Evolutionary conservation across 2,888 invertebrate species (phyloP).

Genomic region (Hirtodrosophila cameraria): DNA sequence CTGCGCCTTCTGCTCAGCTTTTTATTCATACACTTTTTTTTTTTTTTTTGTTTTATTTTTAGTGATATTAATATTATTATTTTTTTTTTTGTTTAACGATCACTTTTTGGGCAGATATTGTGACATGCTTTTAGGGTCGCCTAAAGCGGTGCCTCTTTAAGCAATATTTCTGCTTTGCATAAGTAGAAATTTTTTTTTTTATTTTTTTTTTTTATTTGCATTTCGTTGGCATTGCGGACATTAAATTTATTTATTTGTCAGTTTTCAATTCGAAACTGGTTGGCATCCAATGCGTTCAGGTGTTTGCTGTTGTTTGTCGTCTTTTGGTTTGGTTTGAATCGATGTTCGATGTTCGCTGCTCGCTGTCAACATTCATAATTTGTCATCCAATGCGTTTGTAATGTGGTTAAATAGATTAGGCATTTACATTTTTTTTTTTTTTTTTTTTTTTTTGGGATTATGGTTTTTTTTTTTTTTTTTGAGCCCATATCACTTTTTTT

Average conservation of each 20-base stretch:
- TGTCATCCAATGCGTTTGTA: constrained; percentile 73
- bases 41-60: constrained; percentile 22
- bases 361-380: constrained; percentile 63
- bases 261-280: constrained; percentile 65
- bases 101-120: constrained; percentile 62
- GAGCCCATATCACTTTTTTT: constrained; percentile 20
- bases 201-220: constrained; percentile 61
- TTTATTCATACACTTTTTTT: too few relatives aligned
- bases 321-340: constrained; percentile 34
- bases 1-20: constrained; percentile 47
- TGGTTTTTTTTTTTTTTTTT: constrained; percentile 33
- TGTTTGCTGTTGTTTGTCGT: constrained; percentile 71
- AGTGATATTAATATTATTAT: constrained; percentile 5
- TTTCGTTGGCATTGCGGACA: constrained; percentile 73
- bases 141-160: constrained; percentile 62
- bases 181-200: constrained; percentile 69
- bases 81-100: constrained; percentile 19
- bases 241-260: constrained; percentile 69
- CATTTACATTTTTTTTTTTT: constrained; percentile 41
- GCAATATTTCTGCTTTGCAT: constrained; percentile 79
- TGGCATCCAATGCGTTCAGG: constrained; percentile 39
- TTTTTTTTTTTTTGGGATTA: constrained; percentile 22
- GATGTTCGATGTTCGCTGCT: constrained; percentile 4
- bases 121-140: constrained; percentile 75
- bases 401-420: constrained; percentile 59